phyloP scores from a whole-genome alignment of 2,113 vertebrate genomes.

The western clawed frog (Xenopus tropicalis) region DNA sequence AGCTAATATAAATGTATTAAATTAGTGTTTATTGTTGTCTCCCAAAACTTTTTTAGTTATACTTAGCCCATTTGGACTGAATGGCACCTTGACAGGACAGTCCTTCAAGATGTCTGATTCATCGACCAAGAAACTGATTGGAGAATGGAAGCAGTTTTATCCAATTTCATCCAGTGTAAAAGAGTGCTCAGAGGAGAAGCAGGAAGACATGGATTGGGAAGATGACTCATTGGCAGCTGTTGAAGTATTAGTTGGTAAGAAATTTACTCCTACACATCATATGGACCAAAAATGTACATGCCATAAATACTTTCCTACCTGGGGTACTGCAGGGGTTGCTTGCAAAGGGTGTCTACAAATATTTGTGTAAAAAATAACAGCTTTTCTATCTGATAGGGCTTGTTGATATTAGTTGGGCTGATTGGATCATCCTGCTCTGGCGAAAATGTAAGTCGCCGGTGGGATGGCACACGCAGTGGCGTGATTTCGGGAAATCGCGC shows the following conservation, averaged over 20 bases:
- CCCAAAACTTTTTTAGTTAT: slow-evolving; percentile 75
- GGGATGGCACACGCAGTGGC: too few species aligned
- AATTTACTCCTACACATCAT: background rate
- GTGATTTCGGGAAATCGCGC: too few species aligned
- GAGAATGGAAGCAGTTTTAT: slow-evolving; percentile 99
- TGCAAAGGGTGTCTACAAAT: too few species aligned
- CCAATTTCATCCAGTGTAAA: slow-evolving; percentile 87
- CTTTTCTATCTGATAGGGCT: too few species aligned
- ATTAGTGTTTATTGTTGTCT: slow-evolving; percentile 10
- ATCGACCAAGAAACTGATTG: slow-evolving; percentile 91
- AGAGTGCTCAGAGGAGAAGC: slow-evolving; percentile 81
- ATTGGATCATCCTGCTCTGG: too few species aligned
- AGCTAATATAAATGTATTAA: background rate
- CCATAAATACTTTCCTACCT: too few species aligned
- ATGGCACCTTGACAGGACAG: slow-evolving; percentile 94
- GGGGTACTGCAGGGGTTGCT: too few species aligned
- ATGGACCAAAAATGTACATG: too few species aligned
- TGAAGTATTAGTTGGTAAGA: slow-evolving; percentile 95
- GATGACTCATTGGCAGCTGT: slow-evolving; percentile 96
- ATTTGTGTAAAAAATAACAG: too few species aligned
- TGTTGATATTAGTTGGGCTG: too few species aligned
- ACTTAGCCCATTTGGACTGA: slow-evolving; percentile 95
- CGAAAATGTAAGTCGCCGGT: too few species aligned
- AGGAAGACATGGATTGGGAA: slow-evolving; percentile 95
- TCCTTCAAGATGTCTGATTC: slow-evolving; percentile 97